These are phyloP conservation scores for Pachycephus smyrnensis DNA, from an alignment of 2,888 invertebrate genomes.

Conservation along the genomic window DNA sequence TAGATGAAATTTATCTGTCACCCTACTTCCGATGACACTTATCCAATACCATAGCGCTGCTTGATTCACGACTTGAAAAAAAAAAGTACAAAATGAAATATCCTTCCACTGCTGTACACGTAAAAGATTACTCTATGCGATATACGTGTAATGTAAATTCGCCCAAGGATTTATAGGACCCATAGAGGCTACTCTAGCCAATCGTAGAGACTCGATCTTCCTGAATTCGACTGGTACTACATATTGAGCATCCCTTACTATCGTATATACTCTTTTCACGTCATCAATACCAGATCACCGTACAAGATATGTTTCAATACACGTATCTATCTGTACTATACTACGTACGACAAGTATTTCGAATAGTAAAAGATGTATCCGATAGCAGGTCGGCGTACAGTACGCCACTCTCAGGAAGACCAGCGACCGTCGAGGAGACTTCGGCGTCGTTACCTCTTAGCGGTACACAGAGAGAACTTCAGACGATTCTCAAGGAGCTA, in stretches of 20 bases:
- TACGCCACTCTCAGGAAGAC: conserved; percentile 67
- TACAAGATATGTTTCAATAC: neutral
- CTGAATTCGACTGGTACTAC: neutral
- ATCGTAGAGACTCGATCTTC: neutral
- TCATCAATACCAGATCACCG: neutral
- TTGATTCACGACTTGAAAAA: neutral
- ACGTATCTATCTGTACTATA: neutral
- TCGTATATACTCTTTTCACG: neutral
- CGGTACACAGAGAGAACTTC: conserved; percentile 86
- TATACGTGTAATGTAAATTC: neutral
- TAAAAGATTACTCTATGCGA: neutral
- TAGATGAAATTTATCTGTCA: neutral
- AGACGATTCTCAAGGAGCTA: conserved; percentile 90
- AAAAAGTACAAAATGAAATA: neutral
- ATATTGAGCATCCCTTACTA: neutral
- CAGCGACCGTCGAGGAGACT: conserved; percentile 81
- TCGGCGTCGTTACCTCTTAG: conserved; percentile 69
- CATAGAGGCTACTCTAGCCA: neutral
- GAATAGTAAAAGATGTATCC: neutral
- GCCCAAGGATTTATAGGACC: neutral
- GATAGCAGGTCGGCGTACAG: conserved; percentile 56
- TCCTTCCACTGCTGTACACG: neutral
- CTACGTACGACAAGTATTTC: neutral
- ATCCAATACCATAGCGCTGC: neutral
- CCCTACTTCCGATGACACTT: neutral